Evolutionary conservation across 1,140 invertebrate genomes (phyloP).

Genomic region (Rhynchophorus ferrugineus): DNA sequence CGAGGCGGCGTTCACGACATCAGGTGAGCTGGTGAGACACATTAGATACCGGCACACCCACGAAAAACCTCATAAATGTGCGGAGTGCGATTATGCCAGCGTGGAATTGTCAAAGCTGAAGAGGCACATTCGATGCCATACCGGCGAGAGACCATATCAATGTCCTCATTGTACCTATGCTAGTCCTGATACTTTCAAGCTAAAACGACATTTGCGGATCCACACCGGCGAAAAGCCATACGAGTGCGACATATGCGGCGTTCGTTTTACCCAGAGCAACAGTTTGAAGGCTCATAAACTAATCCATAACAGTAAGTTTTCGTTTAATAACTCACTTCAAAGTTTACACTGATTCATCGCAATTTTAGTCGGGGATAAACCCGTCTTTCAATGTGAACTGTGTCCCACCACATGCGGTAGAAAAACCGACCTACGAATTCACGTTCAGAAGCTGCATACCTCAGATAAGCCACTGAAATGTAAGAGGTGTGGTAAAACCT

Average conservation of each 20-base stretch:
- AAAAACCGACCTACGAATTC: slow-evolving; percentile 93
- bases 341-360: no score
- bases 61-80: slow-evolving; percentile 92
- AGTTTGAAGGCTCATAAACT: slow-evolving; percentile 90
- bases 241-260: slow-evolving; percentile 86
- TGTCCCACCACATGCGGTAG: slow-evolving; percentile 95
- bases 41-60: slow-evolving; percentile 89
- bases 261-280: slow-evolving; percentile 93
- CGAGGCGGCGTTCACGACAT: slow-evolving; percentile 90
- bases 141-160: slow-evolving; percentile 75
- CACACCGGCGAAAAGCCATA: slow-evolving; percentile 92
- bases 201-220: slow-evolving; percentile 90
- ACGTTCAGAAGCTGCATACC: slow-evolving; percentile 93
- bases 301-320: slow-evolving; percentile 77
- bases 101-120: slow-evolving; percentile 91
- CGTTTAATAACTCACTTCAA: no score
- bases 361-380: slow-evolving; percentile 74
- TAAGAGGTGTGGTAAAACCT: slow-evolving; percentile 86
- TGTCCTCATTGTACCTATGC: slow-evolving; percentile 97
- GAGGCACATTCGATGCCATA: slow-evolving; percentile 89
- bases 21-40: slow-evolving; percentile 86
- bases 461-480: slow-evolving; percentile 87
- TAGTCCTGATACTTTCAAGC: slow-evolving; percentile 94
- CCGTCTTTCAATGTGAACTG: slow-evolving; percentile 88
- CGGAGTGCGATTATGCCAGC: slow-evolving; percentile 90